Base-by-base conservation (phyloP, 1,140 invertebrate genomes). In the Caenorhabditis remanei region DNA sequence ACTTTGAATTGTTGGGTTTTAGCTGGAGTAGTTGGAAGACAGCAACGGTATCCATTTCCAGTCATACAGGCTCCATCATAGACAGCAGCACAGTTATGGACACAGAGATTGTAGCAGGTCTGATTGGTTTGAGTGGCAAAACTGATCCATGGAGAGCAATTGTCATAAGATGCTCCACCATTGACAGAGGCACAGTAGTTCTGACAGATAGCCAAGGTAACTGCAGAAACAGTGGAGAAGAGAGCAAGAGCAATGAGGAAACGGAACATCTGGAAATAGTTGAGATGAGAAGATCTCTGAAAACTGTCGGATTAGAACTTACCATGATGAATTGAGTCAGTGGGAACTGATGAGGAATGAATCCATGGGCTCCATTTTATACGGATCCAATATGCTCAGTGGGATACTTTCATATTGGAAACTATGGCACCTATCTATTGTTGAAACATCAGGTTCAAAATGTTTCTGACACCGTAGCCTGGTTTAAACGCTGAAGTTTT, bases 41-140 rank as follows among this genome's bases (percentile, higher is more conserved):
- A 58, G 55, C 55, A 58, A 16, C 55, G 11, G 55, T 16, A 58
- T 58, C 55, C 13, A n/a, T 19, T n/a, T 58, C 55, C 55, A 58
- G 55, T 58, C 55, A 58, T 58, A 58, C 55, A 58, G 55, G 55
- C 55, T 58, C 55, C 55, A 58, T 58, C 55, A 6, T 19, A 58
- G 13, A 16, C 19, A 19, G 19, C 55, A 58, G 55, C 55, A 58
- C 55, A 58, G 55, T 58, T 58, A 58, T 58, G 55, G 55, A 58
- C 55, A 58, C 55, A 58, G 14, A 58, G 55, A 58, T 58, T 58
- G 55, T 58, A 58, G 55, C 55, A 58, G 19, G 55, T 58, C 55
- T 58, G 13, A n/a, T 58, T 58, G 19, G 11, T 6, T 14, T 58
- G 13, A n/a, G 55, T 58, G 19, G 55, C 55, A n/a, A 58, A 58